These are phyloP conservation scores for Typhlomys cinereus DNA, from an alignment of 2,113 vertebrate species.

Conservation along the genomic window DNA sequence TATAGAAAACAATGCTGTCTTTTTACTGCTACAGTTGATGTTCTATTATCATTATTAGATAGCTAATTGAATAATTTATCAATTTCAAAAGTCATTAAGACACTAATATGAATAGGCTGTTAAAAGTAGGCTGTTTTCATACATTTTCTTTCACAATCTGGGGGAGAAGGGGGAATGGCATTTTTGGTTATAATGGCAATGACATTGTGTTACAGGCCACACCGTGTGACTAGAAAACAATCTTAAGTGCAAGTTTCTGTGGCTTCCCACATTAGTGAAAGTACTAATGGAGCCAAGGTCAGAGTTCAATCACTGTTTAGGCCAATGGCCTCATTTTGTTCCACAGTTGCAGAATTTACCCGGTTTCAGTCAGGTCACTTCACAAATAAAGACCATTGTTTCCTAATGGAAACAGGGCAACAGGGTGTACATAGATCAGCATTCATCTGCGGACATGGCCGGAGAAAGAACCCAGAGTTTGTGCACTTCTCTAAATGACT, in stretches of 20 bases:
- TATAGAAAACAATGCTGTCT: not conserved
- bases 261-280: slow-evolving; percentile 57
- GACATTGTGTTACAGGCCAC: not conserved
- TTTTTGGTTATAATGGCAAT: slow-evolving; percentile 10
- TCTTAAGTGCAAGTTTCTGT: slow-evolving; percentile 21
- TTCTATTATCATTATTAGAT: not conserved
- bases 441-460: slow-evolving; percentile 27
- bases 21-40: not conserved
- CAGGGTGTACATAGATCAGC: not conserved
- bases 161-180: too few species aligned
- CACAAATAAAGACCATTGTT: slow-evolving; percentile 60
- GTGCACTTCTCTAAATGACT: slow-evolving; percentile 45
- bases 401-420: slow-evolving; percentile 33
- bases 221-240: slow-evolving; percentile 20
- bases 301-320: slow-evolving; percentile 45
- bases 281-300: slow-evolving; percentile 13
- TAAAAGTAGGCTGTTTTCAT: not conserved
- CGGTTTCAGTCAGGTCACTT: not conserved
- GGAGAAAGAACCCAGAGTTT: slow-evolving; percentile 33
- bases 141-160: slow-evolving; percentile 49
- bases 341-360: slow-evolving; percentile 22
- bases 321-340: slow-evolving; percentile 49
- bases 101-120: not conserved
- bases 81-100: not conserved
- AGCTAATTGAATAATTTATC: not conserved